Conservation (phyloP, 1,140 invertebrate genomes). For the Neomicropteryx cornuta region DNA sequence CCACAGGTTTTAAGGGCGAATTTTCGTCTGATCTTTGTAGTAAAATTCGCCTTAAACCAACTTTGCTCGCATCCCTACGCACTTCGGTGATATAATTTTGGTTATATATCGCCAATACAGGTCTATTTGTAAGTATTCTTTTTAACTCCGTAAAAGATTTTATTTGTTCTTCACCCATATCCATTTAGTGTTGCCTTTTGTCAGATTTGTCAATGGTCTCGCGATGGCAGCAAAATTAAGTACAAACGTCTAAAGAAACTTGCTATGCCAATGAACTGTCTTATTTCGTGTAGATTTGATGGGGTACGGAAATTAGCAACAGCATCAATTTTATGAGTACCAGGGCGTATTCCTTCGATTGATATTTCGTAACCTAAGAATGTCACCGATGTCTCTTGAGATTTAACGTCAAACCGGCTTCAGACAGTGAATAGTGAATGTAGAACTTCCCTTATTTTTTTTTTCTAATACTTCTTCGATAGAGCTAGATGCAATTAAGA, state of each 20-base stretch:
- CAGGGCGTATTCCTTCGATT: slow-evolving; percentile 13
- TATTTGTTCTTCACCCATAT: slow-evolving; percentile 19
- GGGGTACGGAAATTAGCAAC: slow-evolving; percentile 15
- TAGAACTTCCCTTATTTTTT: slow-evolving; percentile 15
- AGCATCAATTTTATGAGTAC: slow-evolving; percentile 14
- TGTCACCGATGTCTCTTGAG: background rate
- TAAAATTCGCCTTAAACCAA: slow-evolving; percentile 18
- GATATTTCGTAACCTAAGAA: slow-evolving; percentile 16
- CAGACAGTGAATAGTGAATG: slow-evolving; percentile 12
- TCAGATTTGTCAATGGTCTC: slow-evolving; percentile 16
- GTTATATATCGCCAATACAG: slow-evolving; percentile 14
- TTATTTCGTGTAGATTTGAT: slow-evolving; percentile 15
- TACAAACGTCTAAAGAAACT: slow-evolving; percentile 18
- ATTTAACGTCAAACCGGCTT: slow-evolving; percentile 9
- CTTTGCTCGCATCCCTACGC: slow-evolving; percentile 7
- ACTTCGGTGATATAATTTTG: slow-evolving; percentile 12
- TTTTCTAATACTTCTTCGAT: slow-evolving; percentile 16
- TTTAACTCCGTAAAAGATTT: slow-evolving; percentile 16
- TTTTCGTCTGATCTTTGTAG: slow-evolving; percentile 12
- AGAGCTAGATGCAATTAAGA: slow-evolving; percentile 9
- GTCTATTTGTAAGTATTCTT: slow-evolving; percentile 7
- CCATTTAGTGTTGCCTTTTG: slow-evolving; percentile 16
- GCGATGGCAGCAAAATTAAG: slow-evolving; percentile 16
- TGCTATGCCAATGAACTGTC: slow-evolving; percentile 18
- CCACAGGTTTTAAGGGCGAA: slow-evolving; percentile 8